These are phyloP conservation scores for Dasysyrphus tricinctus DNA, from an alignment of 2,888 invertebrate species.

Conservation along the genomic window DNA sequence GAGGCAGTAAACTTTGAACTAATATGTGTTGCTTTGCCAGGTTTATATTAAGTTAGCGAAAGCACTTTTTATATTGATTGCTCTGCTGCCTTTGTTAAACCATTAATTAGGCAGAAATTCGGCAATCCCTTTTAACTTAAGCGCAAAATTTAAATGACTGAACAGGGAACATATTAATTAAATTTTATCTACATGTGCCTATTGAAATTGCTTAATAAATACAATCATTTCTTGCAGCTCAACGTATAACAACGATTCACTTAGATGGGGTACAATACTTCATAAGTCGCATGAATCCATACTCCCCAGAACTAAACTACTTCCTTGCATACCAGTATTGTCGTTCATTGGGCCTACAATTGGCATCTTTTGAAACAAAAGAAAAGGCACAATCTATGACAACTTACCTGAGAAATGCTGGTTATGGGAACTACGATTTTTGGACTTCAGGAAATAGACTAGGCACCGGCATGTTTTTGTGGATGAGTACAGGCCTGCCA, in stretches of 20 bases:
- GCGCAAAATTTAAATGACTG: too few relatives aligned
- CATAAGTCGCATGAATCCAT: constrained; percentile 93
- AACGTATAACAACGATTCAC: constrained; percentile 94
- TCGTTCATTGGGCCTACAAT: constrained; percentile 92
- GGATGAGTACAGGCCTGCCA: constrained; percentile 95
- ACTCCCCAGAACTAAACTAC: constrained; percentile 93
- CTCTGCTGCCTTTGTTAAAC: too few relatives aligned
- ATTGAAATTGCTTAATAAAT: neutral
- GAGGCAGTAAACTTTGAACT: too few relatives aligned
- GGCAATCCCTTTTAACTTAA: too few relatives aligned
- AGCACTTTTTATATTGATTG: too few relatives aligned
- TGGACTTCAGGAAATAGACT: constrained; percentile 95
- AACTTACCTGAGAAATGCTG: constrained; percentile 92
- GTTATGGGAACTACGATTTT: constrained; percentile 93
- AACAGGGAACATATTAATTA: too few relatives aligned
- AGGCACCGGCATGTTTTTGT: constrained; percentile 93
- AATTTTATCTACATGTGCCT: too few relatives aligned
- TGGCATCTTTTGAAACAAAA: constrained; percentile 93
- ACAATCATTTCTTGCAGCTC: constrained; percentile 84
- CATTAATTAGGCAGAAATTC: too few relatives aligned
- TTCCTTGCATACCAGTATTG: constrained; percentile 95
- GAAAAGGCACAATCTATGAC: constrained; percentile 94
- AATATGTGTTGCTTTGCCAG: too few relatives aligned
- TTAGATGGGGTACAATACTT: constrained; percentile 93
- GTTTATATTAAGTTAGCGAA: too few relatives aligned